phyloP scores from a whole-genome alignment of 2,797 vertebrate species.

The Microctenopoma stevenorrisi region DNA sequence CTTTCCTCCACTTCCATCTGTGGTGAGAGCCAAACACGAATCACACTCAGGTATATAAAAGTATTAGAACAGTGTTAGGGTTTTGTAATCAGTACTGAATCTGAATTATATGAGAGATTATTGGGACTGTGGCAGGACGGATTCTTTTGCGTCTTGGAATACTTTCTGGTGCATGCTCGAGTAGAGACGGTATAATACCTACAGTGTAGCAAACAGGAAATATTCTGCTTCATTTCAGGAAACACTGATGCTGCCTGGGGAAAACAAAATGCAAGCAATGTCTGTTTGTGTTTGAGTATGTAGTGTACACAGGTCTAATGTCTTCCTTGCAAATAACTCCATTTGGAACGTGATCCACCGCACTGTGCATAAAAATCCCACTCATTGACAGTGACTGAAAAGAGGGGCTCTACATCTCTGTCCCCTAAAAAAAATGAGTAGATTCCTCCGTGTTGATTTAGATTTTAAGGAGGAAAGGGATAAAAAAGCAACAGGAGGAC shows the following conservation, averaged over 20 bases:
- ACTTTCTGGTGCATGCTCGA: conserved; percentile 25
- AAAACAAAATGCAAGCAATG: conserved; percentile 66
- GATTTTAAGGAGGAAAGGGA: conserved; percentile 33
- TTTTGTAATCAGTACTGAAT: not conserved
- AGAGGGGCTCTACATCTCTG: conserved; percentile 44
- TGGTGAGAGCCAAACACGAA: conserved; percentile 3
- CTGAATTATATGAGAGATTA: conserved; percentile 16
- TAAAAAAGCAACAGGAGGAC: conserved; percentile 17
- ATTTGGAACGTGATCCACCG: conserved; percentile 63
- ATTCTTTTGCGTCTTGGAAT: conserved; percentile 23
- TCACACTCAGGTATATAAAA: not conserved
- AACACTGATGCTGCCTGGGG: conserved; percentile 58
- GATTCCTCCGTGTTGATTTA: conserved; percentile 13
- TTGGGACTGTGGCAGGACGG: conserved; percentile 24
- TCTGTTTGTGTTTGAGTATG: conserved; percentile 72
- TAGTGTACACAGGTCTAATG: conserved; percentile 68
- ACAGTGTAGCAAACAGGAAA: conserved; percentile 67
- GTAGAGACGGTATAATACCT: conserved; percentile 41
- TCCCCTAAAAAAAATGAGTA: conserved; percentile 31
- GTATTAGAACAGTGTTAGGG: not conserved
- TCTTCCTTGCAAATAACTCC: conserved; percentile 60
- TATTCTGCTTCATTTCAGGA: conserved; percentile 70
- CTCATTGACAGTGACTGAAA: conserved; percentile 35
- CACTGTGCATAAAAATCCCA: conserved; percentile 31
- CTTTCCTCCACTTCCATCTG: not conserved